Base-by-base conservation (phyloP, 1,140 invertebrate species). In the Aradophagus sp. region DNA sequence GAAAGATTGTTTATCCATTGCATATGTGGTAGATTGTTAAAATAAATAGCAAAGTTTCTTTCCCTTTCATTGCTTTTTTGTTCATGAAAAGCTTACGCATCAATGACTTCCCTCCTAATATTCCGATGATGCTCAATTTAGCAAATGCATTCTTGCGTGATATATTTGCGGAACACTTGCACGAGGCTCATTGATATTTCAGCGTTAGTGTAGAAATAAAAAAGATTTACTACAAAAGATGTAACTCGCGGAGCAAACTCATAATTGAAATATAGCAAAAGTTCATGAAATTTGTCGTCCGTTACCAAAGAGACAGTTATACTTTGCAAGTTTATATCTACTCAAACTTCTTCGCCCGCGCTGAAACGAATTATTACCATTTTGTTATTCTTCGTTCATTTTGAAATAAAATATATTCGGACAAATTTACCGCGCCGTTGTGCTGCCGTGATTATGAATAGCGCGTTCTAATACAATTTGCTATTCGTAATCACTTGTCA, bases 191-290 rank as follows among this genome's bases (percentile, higher is more conserved):
- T 68, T 59, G 39, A 53, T 59, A 59, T 59, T 52, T 34, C 34
- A 19, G 16, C 35, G 48, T 61, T 55, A 19, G 53, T 23, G 32
- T 13, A 36, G 47, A 52, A 59, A 55, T 61, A 61, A 68, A 68
- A 59, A 61, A 61, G 65, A 68, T 68, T 61, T 61, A 59, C 55
- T 68, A 53, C 56, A 62, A 55, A 50, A 34, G 31, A 58, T 32
- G 67, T 63, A 45, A 58, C 67, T 63, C 12, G 35, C 58, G 34
- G n/a, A 42, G 23, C 55, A 47, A 56, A 62, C 50, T 69, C 52
- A 58, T 63, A 62, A 70, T 63, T 70, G 67, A 62, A 63, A 63
- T 70, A 70, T 70, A 50, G 67, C 58, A 23, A 63, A 63, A 70
- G 67, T 63, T 70, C 38, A 70, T 70, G 59, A 63, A 70, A 70